These are phyloP conservation scores for Scylla paramamosain DNA, from an alignment of 1,140 invertebrate species.

Conservation along the genomic window DNA sequence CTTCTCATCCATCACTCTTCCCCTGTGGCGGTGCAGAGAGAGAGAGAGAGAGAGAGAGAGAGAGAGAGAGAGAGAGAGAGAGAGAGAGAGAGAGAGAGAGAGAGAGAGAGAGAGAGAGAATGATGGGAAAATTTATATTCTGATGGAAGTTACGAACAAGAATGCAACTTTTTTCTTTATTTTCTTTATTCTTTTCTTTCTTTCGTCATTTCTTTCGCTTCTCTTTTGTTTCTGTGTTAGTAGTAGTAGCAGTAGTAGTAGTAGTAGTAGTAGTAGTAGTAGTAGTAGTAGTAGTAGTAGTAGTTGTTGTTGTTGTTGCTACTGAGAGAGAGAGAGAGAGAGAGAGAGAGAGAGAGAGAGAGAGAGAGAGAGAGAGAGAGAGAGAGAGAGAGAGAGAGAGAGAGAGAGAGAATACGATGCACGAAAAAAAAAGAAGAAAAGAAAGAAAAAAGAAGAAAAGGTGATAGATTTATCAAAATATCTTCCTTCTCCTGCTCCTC, in stretches of 20 bases:
- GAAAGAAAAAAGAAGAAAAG: no score
- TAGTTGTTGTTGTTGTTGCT: neutral
- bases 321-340: no score
- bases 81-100: constrained; percentile 23
- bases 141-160: no score
- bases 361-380: no score
- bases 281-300: constrained; percentile 6
- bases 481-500: neutral
- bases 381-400: no score
- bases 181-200: neutral
- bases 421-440: no score
- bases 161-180: neutral
- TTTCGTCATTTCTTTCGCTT: neutral
- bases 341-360: no score
- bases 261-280: constrained; percentile 6
- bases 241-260: neutral
- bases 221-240: neutral
- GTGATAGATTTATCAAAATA: no score
- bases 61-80: constrained; percentile 20
- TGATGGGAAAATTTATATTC: no score
- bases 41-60: constrained; percentile 20
- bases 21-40: neutral
- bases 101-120: neutral
- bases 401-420: no score
- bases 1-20: constrained; percentile 1